Conservation (phyloP, 2,113 vertebrate genomes). For the Lagenorhynchus albirostris region DNA sequence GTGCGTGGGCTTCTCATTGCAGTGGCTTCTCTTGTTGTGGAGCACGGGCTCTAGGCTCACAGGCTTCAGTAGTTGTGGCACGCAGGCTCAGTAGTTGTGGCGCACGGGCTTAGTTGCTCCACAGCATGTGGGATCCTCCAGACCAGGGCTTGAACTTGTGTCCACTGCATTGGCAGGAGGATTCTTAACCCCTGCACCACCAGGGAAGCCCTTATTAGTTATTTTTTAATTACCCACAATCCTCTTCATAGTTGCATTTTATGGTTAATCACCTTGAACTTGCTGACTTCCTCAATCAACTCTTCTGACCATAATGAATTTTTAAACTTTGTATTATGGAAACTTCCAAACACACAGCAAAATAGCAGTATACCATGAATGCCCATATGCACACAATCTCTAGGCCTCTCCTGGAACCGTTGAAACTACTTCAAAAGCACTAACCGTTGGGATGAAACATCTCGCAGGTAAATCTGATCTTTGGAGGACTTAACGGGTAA, state of each 20-base stretch:
- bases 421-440: constrained; percentile 62
- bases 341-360: neutral
- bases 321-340: neutral
- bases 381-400: fast-evolving
- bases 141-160: no score
- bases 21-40: no score
- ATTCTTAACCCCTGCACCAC: no score
- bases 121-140: no score
- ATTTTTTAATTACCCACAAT: neutral
- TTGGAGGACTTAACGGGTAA: constrained; percentile 95
- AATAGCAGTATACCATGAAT: fast-evolving
- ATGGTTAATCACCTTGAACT: neutral
- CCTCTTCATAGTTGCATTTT: neutral
- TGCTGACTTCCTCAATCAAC: neutral
- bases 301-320: neutral
- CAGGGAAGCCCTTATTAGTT: no score
- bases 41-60: no score
- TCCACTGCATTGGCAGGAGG: no score
- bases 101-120: no score
- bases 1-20: no score
- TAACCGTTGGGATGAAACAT: constrained; percentile 99
- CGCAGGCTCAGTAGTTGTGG: no score
- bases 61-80: no score
- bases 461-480: constrained; percentile 98
- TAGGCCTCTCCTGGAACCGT: neutral